These are phyloP conservation scores for Norana najaformis DNA, from an alignment of 2,888 invertebrate genomes.

Conservation along the genomic window DNA sequence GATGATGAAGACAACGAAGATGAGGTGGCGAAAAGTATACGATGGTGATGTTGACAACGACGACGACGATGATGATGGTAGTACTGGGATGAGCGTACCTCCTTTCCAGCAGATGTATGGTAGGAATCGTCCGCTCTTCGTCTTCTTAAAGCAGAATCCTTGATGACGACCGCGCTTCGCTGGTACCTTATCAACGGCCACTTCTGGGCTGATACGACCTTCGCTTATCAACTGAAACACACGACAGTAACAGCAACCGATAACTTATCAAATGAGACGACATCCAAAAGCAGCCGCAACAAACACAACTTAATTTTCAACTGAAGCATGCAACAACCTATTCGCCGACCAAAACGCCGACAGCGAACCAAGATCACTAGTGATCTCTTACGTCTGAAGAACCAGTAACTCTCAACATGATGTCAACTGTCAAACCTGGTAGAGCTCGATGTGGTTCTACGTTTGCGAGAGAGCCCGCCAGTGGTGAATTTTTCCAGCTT, in stretches of 20 bases:
- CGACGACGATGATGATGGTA: background rate
- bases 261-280: background rate
- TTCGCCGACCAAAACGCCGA: too few relatives aligned
- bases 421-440: too few relatives aligned
- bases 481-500: too few relatives aligned
- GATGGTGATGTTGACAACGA: background rate
- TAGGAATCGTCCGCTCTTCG: constrained; percentile 45
- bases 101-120: constrained; percentile 50
- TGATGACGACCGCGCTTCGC: constrained; percentile 47
- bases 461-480: too few relatives aligned
- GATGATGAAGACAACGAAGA: too few relatives aligned
- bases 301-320: background rate
- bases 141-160: constrained; percentile 48
- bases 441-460: too few relatives aligned
- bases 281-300: background rate
- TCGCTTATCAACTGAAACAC: constrained; percentile 40
- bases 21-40: too few relatives aligned
- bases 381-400: too few relatives aligned
- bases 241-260: background rate
- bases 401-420: too few relatives aligned
- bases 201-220: constrained; percentile 36
- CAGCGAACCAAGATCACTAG: too few relatives aligned
- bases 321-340: too few relatives aligned
- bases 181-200: constrained; percentile 30
- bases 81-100: constrained; percentile 33